A percentile compares a stretch with the other conserved stretches of the same genome.
These are phyloP conservation scores for Eublepharis macularius DNA, from an alignment of 2,113 vertebrate genomes.

Conservation along the genomic window DNA sequence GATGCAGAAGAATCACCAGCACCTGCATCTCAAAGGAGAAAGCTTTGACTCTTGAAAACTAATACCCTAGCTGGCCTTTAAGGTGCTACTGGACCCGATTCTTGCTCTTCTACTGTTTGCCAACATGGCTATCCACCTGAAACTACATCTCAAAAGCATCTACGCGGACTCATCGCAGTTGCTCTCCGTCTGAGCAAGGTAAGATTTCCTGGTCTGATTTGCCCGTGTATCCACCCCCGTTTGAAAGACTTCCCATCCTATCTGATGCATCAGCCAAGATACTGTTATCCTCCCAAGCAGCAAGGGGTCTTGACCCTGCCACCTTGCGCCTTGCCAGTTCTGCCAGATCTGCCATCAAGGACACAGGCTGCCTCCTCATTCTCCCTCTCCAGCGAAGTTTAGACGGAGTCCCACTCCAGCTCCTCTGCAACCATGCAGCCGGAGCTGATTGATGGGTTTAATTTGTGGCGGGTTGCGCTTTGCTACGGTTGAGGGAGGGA, in stretches of 20 bases:
- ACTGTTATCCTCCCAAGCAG: background rate
- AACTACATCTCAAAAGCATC: background rate
- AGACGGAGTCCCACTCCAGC: background rate
- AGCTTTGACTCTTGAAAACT: no score
- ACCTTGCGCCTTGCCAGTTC: no score
- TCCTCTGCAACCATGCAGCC: background rate
- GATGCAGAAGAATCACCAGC: no score
- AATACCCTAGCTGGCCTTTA: no score
- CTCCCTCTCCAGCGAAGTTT: background rate
- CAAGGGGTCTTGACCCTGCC: no score
- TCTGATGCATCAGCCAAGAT: background rate
- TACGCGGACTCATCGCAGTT: background rate
- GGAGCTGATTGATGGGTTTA: constrained; percentile 32
- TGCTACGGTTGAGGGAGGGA: background rate
- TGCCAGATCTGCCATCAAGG: background rate
- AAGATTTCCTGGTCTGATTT: no score
- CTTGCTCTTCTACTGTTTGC: no score
- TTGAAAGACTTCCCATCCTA: background rate
- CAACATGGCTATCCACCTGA: no score
- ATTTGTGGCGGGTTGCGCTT: constrained; percentile 14
- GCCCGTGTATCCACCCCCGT: no score
- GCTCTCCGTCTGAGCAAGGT: no score
- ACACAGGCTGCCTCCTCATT: background rate
- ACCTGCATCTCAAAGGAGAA: no score
- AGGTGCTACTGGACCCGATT: no score